Conservation (phyloP, 2,113 vertebrate genomes). For the Elanus axillaris region DNA sequence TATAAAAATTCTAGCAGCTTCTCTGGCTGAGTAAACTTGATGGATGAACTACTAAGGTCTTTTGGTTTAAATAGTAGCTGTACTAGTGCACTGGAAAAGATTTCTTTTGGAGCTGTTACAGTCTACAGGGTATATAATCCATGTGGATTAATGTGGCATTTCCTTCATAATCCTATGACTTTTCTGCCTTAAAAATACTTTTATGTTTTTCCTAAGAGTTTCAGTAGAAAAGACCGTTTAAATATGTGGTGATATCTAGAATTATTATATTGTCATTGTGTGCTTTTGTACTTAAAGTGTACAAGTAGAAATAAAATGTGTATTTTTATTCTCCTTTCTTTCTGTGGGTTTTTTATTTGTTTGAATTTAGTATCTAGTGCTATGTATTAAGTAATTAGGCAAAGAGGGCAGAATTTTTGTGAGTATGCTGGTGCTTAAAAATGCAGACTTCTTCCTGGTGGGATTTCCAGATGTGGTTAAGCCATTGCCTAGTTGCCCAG, state of each 20-base stretch:
- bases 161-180: slow-evolving; percentile 3
- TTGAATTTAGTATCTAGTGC: not conserved
- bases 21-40: not conserved
- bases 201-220: not conserved
- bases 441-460: not conserved
- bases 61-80: not conserved
- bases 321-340: not conserved
- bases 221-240: not conserved
- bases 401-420: not conserved
- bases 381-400: not conserved
- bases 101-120: slow-evolving; percentile 13
- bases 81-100: not conserved
- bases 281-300: not conserved
- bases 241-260: not conserved
- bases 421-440: not conserved
- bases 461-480: not conserved
- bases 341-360: not conserved
- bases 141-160: not conserved
- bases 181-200: slow-evolving; percentile 2
- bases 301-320: not conserved
- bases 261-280: not conserved
- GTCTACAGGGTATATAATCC: not conserved
- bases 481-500: not conserved
- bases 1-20: not conserved
- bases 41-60: not conserved